Conservation (phyloP, 1,140 invertebrate genomes). For the Solenopsis fugax region DNA sequence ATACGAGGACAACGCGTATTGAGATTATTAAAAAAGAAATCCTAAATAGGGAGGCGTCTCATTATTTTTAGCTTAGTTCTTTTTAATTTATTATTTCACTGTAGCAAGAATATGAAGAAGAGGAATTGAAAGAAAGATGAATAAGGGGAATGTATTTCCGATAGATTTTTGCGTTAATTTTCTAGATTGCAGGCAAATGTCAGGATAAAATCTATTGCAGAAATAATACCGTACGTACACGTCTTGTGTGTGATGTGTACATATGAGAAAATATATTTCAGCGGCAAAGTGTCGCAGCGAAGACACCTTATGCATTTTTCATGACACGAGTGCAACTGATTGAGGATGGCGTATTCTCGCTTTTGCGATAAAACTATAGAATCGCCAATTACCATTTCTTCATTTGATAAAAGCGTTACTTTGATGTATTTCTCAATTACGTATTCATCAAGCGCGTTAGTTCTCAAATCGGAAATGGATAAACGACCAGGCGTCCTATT, state of each 20-base stretch:
- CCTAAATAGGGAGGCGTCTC: background rate
- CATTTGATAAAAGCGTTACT: background rate
- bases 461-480: slow-evolving; percentile 18
- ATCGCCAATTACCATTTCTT: slow-evolving; percentile 3
- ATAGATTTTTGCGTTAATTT: background rate
- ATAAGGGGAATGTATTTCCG: background rate
- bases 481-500: background rate
- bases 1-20: background rate
- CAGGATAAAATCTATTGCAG: background rate
- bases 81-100: background rate
- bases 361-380: slow-evolving; percentile 5
- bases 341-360: slow-evolving; percentile 1
- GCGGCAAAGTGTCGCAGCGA: background rate
- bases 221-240: slow-evolving; percentile 38
- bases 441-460: slow-evolving; percentile 1
- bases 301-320: slow-evolving; percentile 56
- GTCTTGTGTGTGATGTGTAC: slow-evolving; percentile 26
- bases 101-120: background rate
- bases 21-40: background rate
- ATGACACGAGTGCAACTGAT: slow-evolving; percentile 34
- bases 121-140: background rate
- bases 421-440: slow-evolving; percentile 44
- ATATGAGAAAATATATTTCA: slow-evolving; percentile 47
- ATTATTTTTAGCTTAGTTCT: background rate
- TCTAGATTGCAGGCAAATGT: background rate